Conservation (phyloP, 2,113 vertebrate genomes). For the Thryonomys swinderianus region DNA sequence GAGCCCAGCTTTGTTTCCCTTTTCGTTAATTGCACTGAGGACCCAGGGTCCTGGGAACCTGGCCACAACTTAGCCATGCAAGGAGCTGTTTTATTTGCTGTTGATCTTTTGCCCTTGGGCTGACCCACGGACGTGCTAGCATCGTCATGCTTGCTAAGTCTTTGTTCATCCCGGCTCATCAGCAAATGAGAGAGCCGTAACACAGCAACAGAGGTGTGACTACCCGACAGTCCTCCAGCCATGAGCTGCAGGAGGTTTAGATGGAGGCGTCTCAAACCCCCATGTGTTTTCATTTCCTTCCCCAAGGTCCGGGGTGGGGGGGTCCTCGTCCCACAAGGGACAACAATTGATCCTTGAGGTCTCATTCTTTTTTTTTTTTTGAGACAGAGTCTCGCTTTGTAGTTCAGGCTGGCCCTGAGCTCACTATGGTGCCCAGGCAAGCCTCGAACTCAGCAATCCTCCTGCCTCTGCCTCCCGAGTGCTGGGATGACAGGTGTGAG, state of each 20-base stretch:
- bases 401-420: no score
- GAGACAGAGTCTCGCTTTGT: no score
- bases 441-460: no score
- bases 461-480: no score
- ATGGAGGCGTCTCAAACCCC: background rate
- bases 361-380: no score
- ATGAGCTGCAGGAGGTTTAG: background rate
- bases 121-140: background rate
- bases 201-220: background rate
- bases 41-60: background rate
- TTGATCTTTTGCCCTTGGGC: background rate
- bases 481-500: no score
- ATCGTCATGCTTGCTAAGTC: background rate
- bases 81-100: background rate
- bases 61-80: background rate
- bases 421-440: no score
- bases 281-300: background rate
- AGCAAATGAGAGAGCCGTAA: constrained; percentile 37
- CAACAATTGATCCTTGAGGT: background rate
- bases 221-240: background rate
- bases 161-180: background rate
- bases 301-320: background rate
- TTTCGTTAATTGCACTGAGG: background rate
- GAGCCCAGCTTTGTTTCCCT: background rate
- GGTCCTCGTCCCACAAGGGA: background rate